Percentiles rank a stretch among this genome's conserved stretches.
These are phyloP conservation scores for Drosophila macrospina DNA, from an alignment of 2,888 invertebrate genomes.

Conservation along the genomic window DNA sequence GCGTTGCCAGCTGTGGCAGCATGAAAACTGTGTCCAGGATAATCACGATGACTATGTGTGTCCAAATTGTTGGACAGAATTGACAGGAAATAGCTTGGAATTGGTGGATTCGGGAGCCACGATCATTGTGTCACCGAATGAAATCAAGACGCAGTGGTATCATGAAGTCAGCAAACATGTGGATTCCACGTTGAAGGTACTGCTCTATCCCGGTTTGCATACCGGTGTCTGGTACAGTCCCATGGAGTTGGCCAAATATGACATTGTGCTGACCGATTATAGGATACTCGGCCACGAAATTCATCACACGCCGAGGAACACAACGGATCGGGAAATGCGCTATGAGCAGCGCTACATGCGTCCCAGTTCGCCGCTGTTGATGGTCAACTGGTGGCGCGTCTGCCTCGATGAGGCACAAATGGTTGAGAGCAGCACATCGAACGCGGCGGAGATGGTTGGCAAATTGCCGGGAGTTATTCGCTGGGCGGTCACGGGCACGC, in stretches of 20 bases:
- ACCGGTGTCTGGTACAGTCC: conserved; percentile 86
- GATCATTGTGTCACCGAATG: conserved; percentile 89
- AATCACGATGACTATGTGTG: conserved; percentile 87
- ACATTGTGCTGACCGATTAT: conserved; percentile 91
- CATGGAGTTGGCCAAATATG: conserved; percentile 87
- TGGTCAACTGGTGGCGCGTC: conserved; percentile 91
- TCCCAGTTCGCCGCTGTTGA: conserved; percentile 89
- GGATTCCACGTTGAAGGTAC: conserved; percentile 85
- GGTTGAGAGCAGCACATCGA: conserved; percentile 88
- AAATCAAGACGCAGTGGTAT: conserved; percentile 90
- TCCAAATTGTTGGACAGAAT: conserved; percentile 88
- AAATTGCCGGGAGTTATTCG: conserved; percentile 87
- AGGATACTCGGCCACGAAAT: conserved; percentile 88
- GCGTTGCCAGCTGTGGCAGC: conserved; percentile 88
- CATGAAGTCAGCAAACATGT: conserved; percentile 89
- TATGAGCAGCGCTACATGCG: conserved; percentile 88
- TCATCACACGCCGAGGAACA: conserved; percentile 87
- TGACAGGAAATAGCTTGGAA: conserved; percentile 1
- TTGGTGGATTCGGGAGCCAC: conserved; percentile 87
- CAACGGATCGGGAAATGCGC: conserved; percentile 85
- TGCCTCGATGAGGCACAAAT: conserved; percentile 93
- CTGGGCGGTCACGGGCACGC: conserved; percentile 92
- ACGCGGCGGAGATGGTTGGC: conserved; percentile 86
- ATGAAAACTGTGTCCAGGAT: conserved; percentile 87
- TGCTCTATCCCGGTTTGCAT: conserved; percentile 86